phyloP scores from a whole-genome alignment of 2,113 vertebrate species.

The Butastur rufipennis region DNA sequence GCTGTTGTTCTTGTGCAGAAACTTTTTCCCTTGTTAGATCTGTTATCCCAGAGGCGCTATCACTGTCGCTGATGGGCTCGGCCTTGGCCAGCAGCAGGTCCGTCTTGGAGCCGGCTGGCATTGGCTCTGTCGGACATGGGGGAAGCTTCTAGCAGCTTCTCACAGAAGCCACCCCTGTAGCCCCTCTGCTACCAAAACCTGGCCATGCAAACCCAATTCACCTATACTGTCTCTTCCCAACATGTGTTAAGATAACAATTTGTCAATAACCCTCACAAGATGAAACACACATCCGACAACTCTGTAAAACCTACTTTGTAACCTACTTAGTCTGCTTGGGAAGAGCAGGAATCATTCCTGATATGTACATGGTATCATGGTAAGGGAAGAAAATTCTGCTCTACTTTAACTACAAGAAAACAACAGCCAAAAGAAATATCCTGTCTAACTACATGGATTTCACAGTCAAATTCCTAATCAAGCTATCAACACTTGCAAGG shows the following conservation, averaged over 20 bases:
- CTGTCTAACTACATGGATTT: neutral
- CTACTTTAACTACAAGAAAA: neutral
- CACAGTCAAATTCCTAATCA: neutral
- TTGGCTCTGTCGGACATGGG: neutral
- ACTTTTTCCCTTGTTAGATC: neutral
- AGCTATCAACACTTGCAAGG: neutral
- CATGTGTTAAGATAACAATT: neutral
- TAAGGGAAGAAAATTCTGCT: neutral
- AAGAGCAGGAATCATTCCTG: neutral
- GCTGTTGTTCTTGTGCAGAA: too few species aligned
- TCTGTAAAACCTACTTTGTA: neutral
- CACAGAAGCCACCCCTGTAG: too few species aligned
- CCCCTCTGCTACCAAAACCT: neutral
- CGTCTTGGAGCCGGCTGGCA: fast-evolving
- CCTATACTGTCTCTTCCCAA: neutral
- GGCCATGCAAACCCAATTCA: neutral
- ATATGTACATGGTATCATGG: neutral
- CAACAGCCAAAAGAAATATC: neutral
- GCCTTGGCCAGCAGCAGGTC: fast-evolving
- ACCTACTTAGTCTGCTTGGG: neutral
- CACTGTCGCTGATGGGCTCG: neutral
- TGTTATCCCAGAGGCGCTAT: neutral
- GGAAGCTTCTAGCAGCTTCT: neutral
- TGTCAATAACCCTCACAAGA: neutral
- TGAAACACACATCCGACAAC: neutral